Evolutionary conservation across 2,113 vertebrate genomes (phyloP), one percentile per base, ranked within the genome.

Genomic region (Petromus typicus): DNA sequence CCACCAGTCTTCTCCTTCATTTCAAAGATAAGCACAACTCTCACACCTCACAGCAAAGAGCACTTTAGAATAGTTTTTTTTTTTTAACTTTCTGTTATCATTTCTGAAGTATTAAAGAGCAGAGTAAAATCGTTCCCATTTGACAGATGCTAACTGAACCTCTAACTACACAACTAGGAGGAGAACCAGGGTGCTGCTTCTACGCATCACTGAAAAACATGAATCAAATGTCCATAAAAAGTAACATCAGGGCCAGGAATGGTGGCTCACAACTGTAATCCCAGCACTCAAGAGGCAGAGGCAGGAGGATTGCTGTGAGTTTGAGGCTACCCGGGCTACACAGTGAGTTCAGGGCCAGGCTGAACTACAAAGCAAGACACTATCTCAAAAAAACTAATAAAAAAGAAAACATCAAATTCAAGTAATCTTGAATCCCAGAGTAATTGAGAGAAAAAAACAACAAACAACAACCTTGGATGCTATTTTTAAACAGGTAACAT

Each of bases 401-500:
- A 51, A 51, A 51, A 51, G 5, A 10, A 7, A 51, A 7, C 48
- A 51, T 51, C 48, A 51, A 51, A 51, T 51, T 51, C 48, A 51
- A 51, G 48, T 51, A 51, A 51, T 5, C 6, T 51, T 51, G 48
- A 51, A 51, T 51, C 6, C 5, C 48, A 7, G 5, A 7, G 48
- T 51, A 7, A 51, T 51, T 10, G 10, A 51, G 10, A 22, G n/a
- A 82, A 81, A 73, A 32, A 23, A 23, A 45, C 79, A 79, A 37
- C 69, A 1, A 48, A 43, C 27, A 92, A 81, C 20, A 69, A 81
- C 1, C 7, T 37, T 61, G 64, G 59, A 61, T 37, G n/a, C 37
- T 64, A 32, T 89, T 80, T 79, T 92, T 13, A 92, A 90, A 69
- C 59, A 90, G 51, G 10, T 32, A 84, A 67, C 84, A 89, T 27